Evolutionary conservation across 2,797 vertebrate genomes (phyloP).

Genomic region (Mastacembelus armatus): DNA sequence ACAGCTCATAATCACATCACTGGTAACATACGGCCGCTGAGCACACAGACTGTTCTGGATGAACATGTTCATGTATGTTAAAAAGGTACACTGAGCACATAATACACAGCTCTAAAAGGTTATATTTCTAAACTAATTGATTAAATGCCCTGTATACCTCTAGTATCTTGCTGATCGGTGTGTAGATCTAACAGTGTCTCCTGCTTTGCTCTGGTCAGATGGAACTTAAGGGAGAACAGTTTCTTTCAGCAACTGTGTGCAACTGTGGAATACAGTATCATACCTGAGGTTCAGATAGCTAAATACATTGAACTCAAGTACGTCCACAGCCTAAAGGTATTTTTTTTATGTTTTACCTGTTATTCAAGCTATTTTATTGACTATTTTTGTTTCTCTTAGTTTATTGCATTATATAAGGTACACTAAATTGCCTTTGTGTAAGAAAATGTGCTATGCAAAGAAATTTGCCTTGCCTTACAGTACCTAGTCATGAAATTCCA

Average conservation of each 20-base stretch:
- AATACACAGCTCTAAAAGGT: slow-evolving; percentile 13
- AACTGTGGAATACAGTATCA: slow-evolving; percentile 9
- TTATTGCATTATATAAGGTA: too few species aligned
- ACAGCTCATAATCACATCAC: slow-evolving; percentile 43
- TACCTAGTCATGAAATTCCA: too few species aligned
- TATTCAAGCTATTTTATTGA: too few species aligned
- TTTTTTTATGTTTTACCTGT: too few species aligned
- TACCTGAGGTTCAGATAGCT: slow-evolving; percentile 19
- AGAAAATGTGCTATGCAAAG: too few species aligned
- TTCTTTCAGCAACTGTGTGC: not conserved
- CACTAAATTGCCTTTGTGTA: too few species aligned
- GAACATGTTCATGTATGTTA: slow-evolving; percentile 20
- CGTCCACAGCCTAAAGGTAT: not conserved
- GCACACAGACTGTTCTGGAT: slow-evolving; percentile 12
- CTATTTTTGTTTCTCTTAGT: too few species aligned
- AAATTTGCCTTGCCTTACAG: too few species aligned
- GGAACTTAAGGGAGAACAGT: slow-evolving; percentile 26
- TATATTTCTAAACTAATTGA: slow-evolving; percentile 3
- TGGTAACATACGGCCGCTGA: slow-evolving; percentile 24
- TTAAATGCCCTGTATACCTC: slow-evolving; percentile 5
- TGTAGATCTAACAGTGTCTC: slow-evolving; percentile 12
- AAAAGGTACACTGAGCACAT: slow-evolving; percentile 18
- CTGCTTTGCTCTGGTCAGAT: slow-evolving; percentile 23
- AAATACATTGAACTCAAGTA: slow-evolving; percentile 4
- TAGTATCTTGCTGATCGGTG: slow-evolving; percentile 11